Evolutionary conservation across 2,888 invertebrate genomes (phyloP), one percentile per base, ranked within the genome.

Genomic region (Hyppa rectilinea): DNA sequence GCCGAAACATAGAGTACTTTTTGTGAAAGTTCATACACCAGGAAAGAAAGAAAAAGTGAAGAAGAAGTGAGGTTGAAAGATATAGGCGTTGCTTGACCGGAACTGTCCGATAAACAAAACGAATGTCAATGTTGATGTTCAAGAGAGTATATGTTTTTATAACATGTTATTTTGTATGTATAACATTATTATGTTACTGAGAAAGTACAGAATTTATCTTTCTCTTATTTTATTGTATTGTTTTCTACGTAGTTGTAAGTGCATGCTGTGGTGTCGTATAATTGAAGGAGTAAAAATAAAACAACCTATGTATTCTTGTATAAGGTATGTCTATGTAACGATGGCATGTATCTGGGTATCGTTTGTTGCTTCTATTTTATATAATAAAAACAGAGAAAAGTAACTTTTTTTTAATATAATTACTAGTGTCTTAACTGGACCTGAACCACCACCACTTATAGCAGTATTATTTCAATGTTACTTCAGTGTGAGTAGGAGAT

Each of bases 111-210:
- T 29, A 36, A 3, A 34, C 7, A n/a, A 71, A 43, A n/a, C 17
- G 52, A 53, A 68, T 34, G 17, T 55, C 40, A 36, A 43, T 29
- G n/a, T 55, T 71, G 34, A 71, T 55, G 34, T 71, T 71, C 56
- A 43, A 53, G 34, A 49, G 34, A 26, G 67, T 40, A 52, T 43
- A 52, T 71, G 40, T 62, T 68, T 40, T 52, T 53, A 20, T 29
- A 34, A 36, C 34, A 53, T 53, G 26, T 17, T 55, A 71, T 29
- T 43, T 71, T 23, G 10, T 38, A 60, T 26, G 20, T 40, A 9
- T 47, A 17, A 17, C 26, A 34, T 12, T 36, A 36, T 47, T 23
- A 20, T 68, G 69, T 70, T 49, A 49, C 5, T 23, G 4, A 14
- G 29, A 17, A 49, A 31, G 23, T 5, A 47, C 1, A 47, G 1